These are phyloP conservation scores for Aphidius colemani DNA, from an alignment of 2,888 invertebrate species.

Conservation along the genomic window DNA sequence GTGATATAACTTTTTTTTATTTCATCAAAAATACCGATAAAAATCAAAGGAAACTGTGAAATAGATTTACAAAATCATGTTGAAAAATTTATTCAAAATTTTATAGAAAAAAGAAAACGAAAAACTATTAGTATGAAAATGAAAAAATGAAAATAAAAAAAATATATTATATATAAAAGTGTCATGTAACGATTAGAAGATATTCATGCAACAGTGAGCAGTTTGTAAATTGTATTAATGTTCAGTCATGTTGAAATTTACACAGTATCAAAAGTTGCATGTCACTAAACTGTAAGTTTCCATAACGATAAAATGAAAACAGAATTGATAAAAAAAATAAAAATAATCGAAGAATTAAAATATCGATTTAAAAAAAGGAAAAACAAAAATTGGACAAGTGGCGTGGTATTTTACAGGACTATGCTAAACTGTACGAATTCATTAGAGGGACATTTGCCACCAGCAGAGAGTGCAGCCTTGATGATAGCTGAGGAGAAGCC, in stretches of 20 bases:
- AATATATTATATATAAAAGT: constrained; percentile 11
- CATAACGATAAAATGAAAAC: constrained; percentile 3
- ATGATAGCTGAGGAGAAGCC: constrained; percentile 79
- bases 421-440: constrained; percentile 96
- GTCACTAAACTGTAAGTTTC: not conserved
- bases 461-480: constrained; percentile 77
- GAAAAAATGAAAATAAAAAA: constrained; percentile 5
- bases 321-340: constrained; percentile 19
- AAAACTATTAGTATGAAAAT: not conserved
- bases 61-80: constrained; percentile 40
- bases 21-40: not conserved
- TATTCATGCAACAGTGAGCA: constrained; percentile 25
- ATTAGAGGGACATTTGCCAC: constrained; percentile 86
- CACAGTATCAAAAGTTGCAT: constrained; percentile 20
- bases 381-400: constrained; percentile 50
- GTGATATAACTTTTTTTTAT: constrained; percentile 36
- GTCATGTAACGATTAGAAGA: constrained; percentile 13
- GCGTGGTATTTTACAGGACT: constrained; percentile 74
- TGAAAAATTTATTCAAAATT: not conserved
- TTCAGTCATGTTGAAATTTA: constrained; percentile 9
- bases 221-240: not conserved
- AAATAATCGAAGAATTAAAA: constrained; percentile 21
- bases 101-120: not conserved
- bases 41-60: constrained; percentile 52
- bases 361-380: constrained; percentile 30